phyloP scores from a whole-genome alignment of 2,797 vertebrate species.

The Semotilus atromaculatus region DNA sequence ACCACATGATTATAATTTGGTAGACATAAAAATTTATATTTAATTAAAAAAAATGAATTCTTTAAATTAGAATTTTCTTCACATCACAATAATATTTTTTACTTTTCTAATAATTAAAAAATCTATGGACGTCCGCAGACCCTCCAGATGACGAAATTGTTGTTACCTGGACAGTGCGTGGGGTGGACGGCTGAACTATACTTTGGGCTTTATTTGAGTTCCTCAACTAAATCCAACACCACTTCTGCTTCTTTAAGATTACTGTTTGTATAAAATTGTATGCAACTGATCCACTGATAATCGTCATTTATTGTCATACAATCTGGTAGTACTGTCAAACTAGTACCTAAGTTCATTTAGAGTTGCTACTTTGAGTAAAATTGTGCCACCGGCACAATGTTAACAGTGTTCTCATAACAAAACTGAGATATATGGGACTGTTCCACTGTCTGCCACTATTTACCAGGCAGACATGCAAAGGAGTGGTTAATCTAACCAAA shows the following conservation, averaged over 20 bases:
- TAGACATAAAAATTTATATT: background rate
- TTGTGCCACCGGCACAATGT: background rate
- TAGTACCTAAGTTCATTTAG: background rate
- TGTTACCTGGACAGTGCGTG: too few relatives aligned
- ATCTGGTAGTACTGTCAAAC: background rate
- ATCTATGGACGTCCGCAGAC: too few relatives aligned
- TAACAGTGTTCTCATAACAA: background rate
- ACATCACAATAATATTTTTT: background rate
- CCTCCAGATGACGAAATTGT: too few relatives aligned
- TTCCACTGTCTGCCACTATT: background rate
- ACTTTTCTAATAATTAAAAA: too few relatives aligned
- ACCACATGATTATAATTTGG: background rate
- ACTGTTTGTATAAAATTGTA: background rate
- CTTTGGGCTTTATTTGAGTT: background rate
- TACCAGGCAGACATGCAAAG: background rate
- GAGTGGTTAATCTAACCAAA: slow-evolving; percentile 14
- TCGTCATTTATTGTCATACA: background rate
- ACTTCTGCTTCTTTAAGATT: background rate
- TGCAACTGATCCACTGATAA: background rate
- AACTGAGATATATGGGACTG: background rate
- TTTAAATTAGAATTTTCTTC: too few relatives aligned
- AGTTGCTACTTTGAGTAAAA: slow-evolving; percentile 1
- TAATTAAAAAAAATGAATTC: too few relatives aligned
- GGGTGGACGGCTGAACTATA: background rate
- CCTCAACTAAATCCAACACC: background rate